A percentile compares a stretch with the other conserved stretches of the same genome.
Evolutionary conservation across 2,113 vertebrate genomes (phyloP).

Genomic region (Galemys pyrenaicus): DNA sequence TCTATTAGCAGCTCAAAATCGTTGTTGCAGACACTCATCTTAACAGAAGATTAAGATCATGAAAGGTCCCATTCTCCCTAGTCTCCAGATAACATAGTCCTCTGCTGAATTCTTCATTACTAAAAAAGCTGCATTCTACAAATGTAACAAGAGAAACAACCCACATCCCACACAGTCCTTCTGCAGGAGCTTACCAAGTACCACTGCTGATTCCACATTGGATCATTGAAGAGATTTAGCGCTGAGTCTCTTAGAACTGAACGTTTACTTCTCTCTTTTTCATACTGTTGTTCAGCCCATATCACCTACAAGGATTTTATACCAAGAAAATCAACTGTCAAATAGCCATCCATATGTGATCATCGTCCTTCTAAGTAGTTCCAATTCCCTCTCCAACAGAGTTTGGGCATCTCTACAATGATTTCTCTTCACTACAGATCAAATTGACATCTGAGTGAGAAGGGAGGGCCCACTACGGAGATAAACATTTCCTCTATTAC

Average conservation of each 20-base stretch:
- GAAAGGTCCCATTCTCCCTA: not conserved
- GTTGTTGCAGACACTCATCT: not conserved
- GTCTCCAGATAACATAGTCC: not conserved
- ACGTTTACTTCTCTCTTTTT: conserved; percentile 92
- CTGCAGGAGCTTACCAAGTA: conserved; percentile 92
- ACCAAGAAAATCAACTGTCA: conserved; percentile 37
- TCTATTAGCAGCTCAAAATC: not conserved
- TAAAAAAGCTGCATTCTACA: not conserved
- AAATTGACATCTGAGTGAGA: conserved; percentile 36
- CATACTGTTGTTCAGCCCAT: conserved; percentile 98
- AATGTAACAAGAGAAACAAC: not conserved
- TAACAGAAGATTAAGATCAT: not conserved
- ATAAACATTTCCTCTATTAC: conserved; percentile 11
- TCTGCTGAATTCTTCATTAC: not conserved
- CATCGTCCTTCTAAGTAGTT: not conserved
- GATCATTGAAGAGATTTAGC: conserved; percentile 95
- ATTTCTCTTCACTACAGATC: conserved; percentile 3
- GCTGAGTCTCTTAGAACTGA: conserved; percentile 85
- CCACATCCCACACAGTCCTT: not conserved
- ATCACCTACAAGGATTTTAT: conserved; percentile 87
- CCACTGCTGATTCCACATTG: conserved; percentile 99
- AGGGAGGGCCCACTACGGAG: not conserved
- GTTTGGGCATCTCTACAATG: not conserved
- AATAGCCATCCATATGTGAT: not conserved
- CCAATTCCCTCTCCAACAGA: not conserved